A percentile compares a stretch with the other conserved stretches of the same genome.
Conservation (phyloP, 2,888 invertebrate species). For the Rotaria magnacalcarata region DNA sequence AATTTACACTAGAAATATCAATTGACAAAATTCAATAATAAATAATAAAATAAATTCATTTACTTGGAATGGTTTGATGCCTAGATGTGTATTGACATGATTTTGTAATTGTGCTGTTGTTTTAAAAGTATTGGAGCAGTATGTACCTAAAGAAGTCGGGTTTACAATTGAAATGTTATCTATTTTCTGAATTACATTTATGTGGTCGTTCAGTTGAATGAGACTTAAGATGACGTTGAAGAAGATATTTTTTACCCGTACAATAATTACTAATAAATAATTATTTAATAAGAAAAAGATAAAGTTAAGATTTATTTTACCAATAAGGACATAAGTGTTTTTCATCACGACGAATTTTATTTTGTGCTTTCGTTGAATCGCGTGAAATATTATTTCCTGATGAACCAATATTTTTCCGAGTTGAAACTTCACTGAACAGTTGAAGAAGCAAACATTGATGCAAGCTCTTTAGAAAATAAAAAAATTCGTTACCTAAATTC, state of each 20-base stretch:
- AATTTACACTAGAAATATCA: conserved; percentile 25
- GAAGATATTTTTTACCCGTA: conserved; percentile 32
- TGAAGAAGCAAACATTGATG: too few relatives aligned
- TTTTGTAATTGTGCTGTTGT: conserved; percentile 40
- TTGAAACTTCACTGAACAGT: background rate
- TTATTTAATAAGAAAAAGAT: background rate
- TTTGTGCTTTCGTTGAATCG: background rate
- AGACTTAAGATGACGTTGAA: conserved; percentile 20
- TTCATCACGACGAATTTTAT: conserved; percentile 2
- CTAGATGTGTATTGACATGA: conserved; percentile 44
- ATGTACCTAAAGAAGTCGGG: background rate
- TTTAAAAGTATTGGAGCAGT: conserved; percentile 31
- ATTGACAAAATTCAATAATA: too few relatives aligned
- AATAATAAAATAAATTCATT: background rate
- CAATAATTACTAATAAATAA: conserved; percentile 5
- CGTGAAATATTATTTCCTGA: background rate
- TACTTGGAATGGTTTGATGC: conserved; percentile 43
- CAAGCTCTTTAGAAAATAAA: too few relatives aligned
- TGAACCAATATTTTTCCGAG: background rate
- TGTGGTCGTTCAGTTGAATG: conserved; percentile 32
- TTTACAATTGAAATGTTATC: background rate
- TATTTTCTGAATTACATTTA: background rate
- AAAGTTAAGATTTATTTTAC: background rate
- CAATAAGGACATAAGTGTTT: conserved; percentile 35
- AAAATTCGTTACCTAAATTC: background rate